Conservation (phyloP, 2,113 vertebrate genomes). For the Naja naja region DNA sequence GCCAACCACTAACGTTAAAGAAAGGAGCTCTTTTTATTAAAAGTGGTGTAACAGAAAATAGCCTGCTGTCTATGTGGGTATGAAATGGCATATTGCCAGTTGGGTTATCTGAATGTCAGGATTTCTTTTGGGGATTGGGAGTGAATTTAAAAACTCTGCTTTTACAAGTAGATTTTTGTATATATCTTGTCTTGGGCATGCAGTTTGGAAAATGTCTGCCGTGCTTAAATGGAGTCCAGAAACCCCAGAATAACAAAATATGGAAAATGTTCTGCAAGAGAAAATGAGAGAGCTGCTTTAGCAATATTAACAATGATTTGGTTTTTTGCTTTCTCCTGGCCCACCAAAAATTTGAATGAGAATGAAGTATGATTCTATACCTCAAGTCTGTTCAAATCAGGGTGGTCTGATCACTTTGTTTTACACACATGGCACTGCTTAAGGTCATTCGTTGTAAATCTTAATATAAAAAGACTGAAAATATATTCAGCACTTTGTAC, state of each 20-base stretch:
- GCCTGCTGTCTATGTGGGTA: slow-evolving; percentile 72
- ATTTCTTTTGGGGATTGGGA: slow-evolving; percentile 65
- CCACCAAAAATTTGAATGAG: slow-evolving; percentile 77
- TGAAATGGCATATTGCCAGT: slow-evolving; percentile 70
- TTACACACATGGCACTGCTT: slow-evolving; percentile 82
- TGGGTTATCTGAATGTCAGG: slow-evolving; percentile 68
- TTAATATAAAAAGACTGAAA: slow-evolving; percentile 81
- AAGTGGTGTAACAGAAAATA: slow-evolving; percentile 81
- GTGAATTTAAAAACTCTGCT: slow-evolving; percentile 67
- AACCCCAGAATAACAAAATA: slow-evolving; percentile 67
- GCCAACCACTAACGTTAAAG: slow-evolving; percentile 75
- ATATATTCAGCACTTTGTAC: slow-evolving; percentile 86
- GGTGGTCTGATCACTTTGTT: slow-evolving; percentile 86
- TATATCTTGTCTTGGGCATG: slow-evolving; percentile 71
- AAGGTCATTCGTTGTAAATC: slow-evolving; percentile 84
- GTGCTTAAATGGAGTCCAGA: slow-evolving; percentile 69
- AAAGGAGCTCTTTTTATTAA: slow-evolving; percentile 83
- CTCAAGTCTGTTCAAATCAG: slow-evolving; percentile 78
- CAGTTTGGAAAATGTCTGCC: slow-evolving; percentile 77
- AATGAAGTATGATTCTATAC: slow-evolving; percentile 81
- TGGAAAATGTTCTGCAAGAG: slow-evolving; percentile 72
- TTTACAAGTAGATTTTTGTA: slow-evolving; percentile 69
- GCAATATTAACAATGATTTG: slow-evolving; percentile 65
- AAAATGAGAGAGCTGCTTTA: slow-evolving; percentile 75
- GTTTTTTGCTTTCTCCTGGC: slow-evolving; percentile 54